Base-by-base conservation (phyloP, 2,797 vertebrate genomes). In the Leucoraja ocellata region DNA sequence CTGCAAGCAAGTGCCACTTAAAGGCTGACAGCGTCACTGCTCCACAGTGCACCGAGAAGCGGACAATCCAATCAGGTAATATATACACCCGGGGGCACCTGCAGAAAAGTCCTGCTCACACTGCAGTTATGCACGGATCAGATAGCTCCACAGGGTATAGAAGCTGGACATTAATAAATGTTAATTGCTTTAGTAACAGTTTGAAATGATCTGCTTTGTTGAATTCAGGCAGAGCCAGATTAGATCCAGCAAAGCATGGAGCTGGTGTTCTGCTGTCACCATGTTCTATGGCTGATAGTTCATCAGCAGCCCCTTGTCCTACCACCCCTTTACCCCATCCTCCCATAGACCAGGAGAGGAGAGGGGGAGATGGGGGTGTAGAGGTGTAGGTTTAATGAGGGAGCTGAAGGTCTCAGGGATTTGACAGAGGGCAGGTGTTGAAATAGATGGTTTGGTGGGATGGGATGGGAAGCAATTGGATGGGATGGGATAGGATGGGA, bases 161-260 rank as follows among this genome's bases (percentile, higher is more conserved):
- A 88, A 63, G 84, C 61, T 88, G 84, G 84, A 88, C 84, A 88
- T 88, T 88, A 88, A 88, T 88, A 88, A 88, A 88, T 68, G 84
- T 36, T 88, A 88, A 88, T 88, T 88, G 84, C 61, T 88, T 88
- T 88, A 68, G 14, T 88, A 88, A 88, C 61, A 36, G 84, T 88
- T 88, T 68, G 84, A 88, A 88, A 68, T 88, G 84, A 88, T 88
- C 84, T 88, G 84, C 84, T 88, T 88, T 68, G 63, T 68, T 32
- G 84, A n/a, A 63, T 88, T 88, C 84, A 68, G 68, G n/a, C n/a
- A 68, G 63, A 65, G 18, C n/a, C 14, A 68, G 84, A 36, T 68
- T 88, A n/a, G 68, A 88, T 68, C 6, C 16, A 88, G 61, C 61
- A 68, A 88, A 68, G 63, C 2, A 18, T 88, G 84, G 61, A 68